These are phyloP conservation scores for Cyaniris semiargus DNA, from an alignment of 2,888 invertebrate genomes.

Conservation along the genomic window DNA sequence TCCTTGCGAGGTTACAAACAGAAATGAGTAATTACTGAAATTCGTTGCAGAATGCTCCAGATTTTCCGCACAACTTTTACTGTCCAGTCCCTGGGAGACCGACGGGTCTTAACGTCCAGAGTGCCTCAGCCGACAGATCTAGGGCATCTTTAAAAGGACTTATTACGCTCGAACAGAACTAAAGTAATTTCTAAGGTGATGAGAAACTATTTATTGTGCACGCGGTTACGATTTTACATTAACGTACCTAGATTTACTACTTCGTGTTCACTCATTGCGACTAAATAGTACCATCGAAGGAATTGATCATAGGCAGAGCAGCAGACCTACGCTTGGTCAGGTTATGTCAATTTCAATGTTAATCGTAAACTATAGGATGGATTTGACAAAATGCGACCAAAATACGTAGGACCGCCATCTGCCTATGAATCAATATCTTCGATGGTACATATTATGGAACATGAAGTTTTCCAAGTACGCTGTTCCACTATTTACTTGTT, in stretches of 20 bases:
- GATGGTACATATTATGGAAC: too few species aligned
- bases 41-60: not conserved
- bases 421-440: too few species aligned
- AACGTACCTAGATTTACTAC: too few species aligned
- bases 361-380: too few species aligned
- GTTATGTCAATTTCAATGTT: too few species aligned
- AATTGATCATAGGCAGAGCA: too few species aligned
- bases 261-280: too few species aligned
- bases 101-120: not conserved
- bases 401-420: too few species aligned
- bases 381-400: too few species aligned
- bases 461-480: too few species aligned
- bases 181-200: not conserved
- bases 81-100: not conserved
- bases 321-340: too few species aligned
- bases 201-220: not conserved
- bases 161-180: slow-evolving; percentile 1
- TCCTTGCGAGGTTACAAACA: not conserved
- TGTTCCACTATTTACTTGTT: not conserved
- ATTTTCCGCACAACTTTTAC: not conserved
- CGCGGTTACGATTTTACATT: not conserved
- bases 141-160: slow-evolving; percentile 9
- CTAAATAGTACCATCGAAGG: too few species aligned
- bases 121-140: not conserved
- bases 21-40: slow-evolving; percentile 2